Percentiles rank a stretch among this genome's conserved stretches.
Evolutionary conservation across 1,140 invertebrate species (phyloP).

Genomic region (Drosophila rhopaloa): DNA sequence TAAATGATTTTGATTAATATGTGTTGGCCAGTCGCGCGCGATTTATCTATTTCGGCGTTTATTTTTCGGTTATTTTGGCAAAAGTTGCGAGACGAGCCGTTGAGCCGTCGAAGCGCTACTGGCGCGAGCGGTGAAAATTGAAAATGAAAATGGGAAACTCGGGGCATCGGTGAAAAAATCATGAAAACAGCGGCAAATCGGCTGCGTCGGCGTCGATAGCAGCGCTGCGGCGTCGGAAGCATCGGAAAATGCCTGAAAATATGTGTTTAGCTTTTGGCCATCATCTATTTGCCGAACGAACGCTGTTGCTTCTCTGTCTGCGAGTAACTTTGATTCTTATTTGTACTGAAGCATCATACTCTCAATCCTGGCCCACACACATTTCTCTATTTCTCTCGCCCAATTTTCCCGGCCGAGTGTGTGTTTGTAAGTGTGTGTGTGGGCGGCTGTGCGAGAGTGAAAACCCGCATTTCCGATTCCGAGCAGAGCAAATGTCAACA

Average conservation of each 20-base stretch:
- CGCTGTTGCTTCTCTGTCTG: conserved; percentile 26
- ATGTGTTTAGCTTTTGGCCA: conserved; percentile 56
- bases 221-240: conserved; percentile 62
- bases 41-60: conserved; percentile 16
- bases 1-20: conserved; percentile 22
- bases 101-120: conserved; percentile 84
- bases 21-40: conserved; percentile 20
- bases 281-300: conserved; percentile 48
- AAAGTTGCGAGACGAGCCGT: conserved; percentile 80
- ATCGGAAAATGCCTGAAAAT: conserved; percentile 73
- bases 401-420: conserved; percentile 24
- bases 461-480: conserved; percentile 67
- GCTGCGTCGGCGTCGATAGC: conserved; percentile 66
- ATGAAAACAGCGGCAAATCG: conserved; percentile 68
- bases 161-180: conserved; percentile 67
- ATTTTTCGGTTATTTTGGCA: conserved; percentile 27
- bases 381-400: conserved; percentile 16
- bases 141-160: conserved; percentile 81
- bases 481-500: conserved; percentile 44
- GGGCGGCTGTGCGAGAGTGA: conserved; percentile 36
- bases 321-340: conserved; percentile 73
- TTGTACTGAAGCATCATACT: conserved; percentile 44
- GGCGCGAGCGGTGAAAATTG: conserved; percentile 78
- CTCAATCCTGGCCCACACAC: conserved; percentile 41
- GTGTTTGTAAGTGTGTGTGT: conserved; percentile 16